Evolutionary conservation across 2,888 invertebrate species (phyloP).

Genomic region (Eristalis arbustorum): DNA sequence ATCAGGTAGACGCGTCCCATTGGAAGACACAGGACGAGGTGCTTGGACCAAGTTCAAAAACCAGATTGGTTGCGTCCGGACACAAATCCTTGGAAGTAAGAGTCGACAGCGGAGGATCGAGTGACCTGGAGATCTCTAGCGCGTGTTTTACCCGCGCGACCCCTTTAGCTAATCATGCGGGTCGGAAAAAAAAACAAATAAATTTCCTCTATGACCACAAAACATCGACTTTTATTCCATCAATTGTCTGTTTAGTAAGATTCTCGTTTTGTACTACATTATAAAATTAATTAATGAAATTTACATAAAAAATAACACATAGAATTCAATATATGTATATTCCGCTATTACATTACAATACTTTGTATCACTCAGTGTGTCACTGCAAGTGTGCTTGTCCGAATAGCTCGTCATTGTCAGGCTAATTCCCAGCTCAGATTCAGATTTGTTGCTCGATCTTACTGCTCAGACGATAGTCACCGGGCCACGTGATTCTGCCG

Average conservation of each 20-base stretch:
- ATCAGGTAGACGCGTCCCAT: too few relatives aligned
- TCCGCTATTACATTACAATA: constrained; percentile 54
- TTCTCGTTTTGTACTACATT: constrained; percentile 65
- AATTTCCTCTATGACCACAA: constrained; percentile 24
- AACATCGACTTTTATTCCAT: constrained; percentile 51
- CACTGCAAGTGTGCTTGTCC: not conserved
- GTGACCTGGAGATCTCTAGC: too few relatives aligned
- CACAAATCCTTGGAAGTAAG: too few relatives aligned
- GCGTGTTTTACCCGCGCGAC: too few relatives aligned
- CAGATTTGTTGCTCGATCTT: constrained; percentile 39
- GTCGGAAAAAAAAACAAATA: not conserved
- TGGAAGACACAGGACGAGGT: too few relatives aligned
- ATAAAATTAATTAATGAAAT: constrained; percentile 66
- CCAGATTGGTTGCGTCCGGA: too few relatives aligned
- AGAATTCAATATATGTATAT: constrained; percentile 32
- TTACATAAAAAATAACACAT: constrained; percentile 41
- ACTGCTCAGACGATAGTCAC: constrained; percentile 43
- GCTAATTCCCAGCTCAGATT: constrained; percentile 39
- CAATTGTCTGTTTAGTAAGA: constrained; percentile 6
- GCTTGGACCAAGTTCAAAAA: too few relatives aligned
- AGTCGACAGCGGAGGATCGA: too few relatives aligned
- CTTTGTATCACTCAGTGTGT: constrained; percentile 50
- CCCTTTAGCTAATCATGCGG: too few relatives aligned
- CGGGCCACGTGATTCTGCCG: constrained; percentile 56
- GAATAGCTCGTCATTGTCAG: not conserved